Conservation (phyloP, 1,140 invertebrate genomes). For the Scaptomyza hsui region DNA sequence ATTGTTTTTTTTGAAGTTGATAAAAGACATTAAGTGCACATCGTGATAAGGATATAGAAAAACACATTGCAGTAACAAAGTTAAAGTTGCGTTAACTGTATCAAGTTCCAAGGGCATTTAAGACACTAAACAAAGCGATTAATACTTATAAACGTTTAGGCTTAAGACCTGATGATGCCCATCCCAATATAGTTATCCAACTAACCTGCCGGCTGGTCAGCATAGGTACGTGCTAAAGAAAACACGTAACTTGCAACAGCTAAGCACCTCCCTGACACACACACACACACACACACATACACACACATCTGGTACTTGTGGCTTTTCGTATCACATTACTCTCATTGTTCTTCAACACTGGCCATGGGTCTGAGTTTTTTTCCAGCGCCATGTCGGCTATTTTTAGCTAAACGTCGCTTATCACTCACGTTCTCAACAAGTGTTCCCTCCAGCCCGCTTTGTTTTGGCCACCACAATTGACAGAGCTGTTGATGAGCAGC, state of each 20-base stretch:
- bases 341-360: slow-evolving; percentile 33
- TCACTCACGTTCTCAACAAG: slow-evolving; percentile 24
- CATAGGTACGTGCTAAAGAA: slow-evolving; percentile 33
- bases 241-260: slow-evolving; percentile 12
- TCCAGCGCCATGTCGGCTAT: slow-evolving; percentile 21
- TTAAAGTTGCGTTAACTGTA: not conserved
- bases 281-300: not conserved
- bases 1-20: too few relatives aligned
- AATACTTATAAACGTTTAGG: not conserved
- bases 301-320: slow-evolving; percentile 24
- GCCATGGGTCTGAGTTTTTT: slow-evolving; percentile 45
- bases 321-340: slow-evolving; percentile 40
- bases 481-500: slow-evolving; percentile 19
- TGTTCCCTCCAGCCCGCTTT: not conserved
- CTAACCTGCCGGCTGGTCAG: not conserved
- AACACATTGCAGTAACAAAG: not conserved
- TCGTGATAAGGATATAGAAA: too few relatives aligned
- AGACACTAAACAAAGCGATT: not conserved
- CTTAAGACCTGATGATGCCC: not conserved
- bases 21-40: too few relatives aligned
- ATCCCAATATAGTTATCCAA: not conserved
- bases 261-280: slow-evolving; percentile 10
- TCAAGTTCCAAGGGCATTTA: not conserved
- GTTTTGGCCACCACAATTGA: slow-evolving; percentile 11
- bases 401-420: slow-evolving; percentile 59